Base-by-base conservation (phyloP, 2,797 vertebrate genomes). In the Sebastes nivosus region DNA sequence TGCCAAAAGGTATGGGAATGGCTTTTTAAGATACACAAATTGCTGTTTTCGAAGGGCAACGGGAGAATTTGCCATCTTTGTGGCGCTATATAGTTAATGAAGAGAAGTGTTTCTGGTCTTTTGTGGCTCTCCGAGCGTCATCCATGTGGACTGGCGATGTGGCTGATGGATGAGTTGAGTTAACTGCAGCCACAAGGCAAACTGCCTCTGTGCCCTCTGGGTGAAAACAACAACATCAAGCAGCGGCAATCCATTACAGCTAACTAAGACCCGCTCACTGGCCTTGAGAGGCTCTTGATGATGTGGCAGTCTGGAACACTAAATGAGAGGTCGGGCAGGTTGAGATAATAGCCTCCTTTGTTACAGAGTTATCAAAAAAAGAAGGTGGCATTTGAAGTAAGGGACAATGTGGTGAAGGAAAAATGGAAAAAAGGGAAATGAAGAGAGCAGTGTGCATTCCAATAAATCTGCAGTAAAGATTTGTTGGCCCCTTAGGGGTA, bases 121-220 rank as follows among this genome's bases (percentile, higher is more conserved):
- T 8, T 71, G 36, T 52, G 60, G 65, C 75, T 86, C 63, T 72
- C 73, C 0, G 24, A 80, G 80, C 18, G 9, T 75, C 76, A 18
- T 32, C 59, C 65, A 24, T 20, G 50, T 67, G 76, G 75, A 64
- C 57, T 9, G 46, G 63, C 64, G 55, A 88, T 71, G 63, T 36
- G 20, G 59, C 64, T 93, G 91, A 93, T 89, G 77, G 82, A 93
- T 90, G 89, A 69, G 60, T 24, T 14, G 54, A 86, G 82, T 89
- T 90, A 87, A 83, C 75, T n/a, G 80, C 9, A 5, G 76, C 67
- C 76, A 82, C 65, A 34, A 86, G 86, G 80, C 74, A 83, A 92
- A 87, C 70, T 84, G 83, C 80, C 74, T 81, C 60, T 65, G 58
- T 84, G 84, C 77, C 88, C 86, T 78, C 65, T 10, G 79, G 89